phyloP scores from a whole-genome alignment of 2,797 vertebrate genomes.

The Picus viridis region DNA sequence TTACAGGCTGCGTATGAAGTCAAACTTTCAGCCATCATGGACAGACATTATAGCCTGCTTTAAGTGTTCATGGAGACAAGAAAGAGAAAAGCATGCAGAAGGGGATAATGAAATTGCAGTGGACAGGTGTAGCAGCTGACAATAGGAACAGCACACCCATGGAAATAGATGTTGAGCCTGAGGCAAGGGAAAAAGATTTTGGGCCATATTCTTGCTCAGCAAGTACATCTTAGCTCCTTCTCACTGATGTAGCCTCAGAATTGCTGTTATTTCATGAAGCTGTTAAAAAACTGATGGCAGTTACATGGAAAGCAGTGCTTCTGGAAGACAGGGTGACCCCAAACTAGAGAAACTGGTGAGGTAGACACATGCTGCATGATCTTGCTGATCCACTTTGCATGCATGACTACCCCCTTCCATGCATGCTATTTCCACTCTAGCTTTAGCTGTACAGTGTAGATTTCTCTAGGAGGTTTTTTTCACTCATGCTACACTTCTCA shows the following conservation, averaged over 20 bases:
- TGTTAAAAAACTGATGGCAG: background rate
- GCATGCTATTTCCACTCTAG: background rate
- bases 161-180: background rate
- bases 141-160: background rate
- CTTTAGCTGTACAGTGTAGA: background rate
- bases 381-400: background rate
- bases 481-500: background rate
- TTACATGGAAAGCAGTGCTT: background rate
- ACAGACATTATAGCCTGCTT: background rate
- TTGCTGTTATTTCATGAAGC: background rate
- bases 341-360: background rate
- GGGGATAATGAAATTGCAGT: accelerated
- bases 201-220: background rate
- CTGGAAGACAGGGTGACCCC: background rate
- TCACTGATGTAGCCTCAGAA: background rate
- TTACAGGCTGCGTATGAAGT: background rate
- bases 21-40: background rate
- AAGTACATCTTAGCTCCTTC: background rate
- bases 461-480: background rate
- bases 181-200: background rate
- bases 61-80: accelerated
- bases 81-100: background rate
- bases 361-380: background rate
- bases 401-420: background rate
- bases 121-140: background rate